Evolutionary conservation across 2,113 vertebrate genomes (phyloP).

Genomic region (Verasper variegatus): DNA sequence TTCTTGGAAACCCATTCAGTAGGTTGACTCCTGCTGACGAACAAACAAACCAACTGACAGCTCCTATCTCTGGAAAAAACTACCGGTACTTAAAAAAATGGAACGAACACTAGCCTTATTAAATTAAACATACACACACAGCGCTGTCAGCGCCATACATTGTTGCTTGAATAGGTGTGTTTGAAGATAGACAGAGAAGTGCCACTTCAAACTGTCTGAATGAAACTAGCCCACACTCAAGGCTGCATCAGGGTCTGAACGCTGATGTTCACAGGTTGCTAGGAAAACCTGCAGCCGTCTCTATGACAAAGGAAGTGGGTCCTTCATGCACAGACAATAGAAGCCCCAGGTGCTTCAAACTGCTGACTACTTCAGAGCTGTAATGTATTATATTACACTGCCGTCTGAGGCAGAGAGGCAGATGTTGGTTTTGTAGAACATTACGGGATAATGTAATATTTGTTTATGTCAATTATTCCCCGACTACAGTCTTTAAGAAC

Average conservation of each 20-base stretch:
- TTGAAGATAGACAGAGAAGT: constrained; percentile 34
- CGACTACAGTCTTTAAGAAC: not conserved
- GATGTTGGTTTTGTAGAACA: constrained; percentile 1
- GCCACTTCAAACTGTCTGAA: constrained; percentile 54
- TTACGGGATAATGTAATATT: not conserved
- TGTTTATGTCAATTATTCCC: not conserved
- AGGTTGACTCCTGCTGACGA: too few species aligned
- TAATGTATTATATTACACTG: constrained; percentile 10
- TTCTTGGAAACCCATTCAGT: too few species aligned
- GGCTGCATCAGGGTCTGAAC: constrained; percentile 16
- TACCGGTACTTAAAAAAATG: not conserved
- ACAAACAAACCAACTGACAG: not conserved
- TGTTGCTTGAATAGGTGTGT: constrained; percentile 1
- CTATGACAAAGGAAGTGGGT: constrained; percentile 30
- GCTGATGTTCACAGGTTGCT: constrained; percentile 33
- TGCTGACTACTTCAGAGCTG: constrained; percentile 16
- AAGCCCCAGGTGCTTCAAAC: not conserved
- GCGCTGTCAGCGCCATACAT: not conserved
- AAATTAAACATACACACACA: not conserved
- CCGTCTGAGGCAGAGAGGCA: constrained; percentile 4
- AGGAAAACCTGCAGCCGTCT: constrained; percentile 43
- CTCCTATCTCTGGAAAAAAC: not conserved
- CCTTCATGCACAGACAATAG: constrained; percentile 18
- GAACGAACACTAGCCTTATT: not conserved
- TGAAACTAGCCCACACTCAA: constrained; percentile 26